Conservation (phyloP, 2,888 invertebrate genomes). For the Clistopyga incitator region DNA sequence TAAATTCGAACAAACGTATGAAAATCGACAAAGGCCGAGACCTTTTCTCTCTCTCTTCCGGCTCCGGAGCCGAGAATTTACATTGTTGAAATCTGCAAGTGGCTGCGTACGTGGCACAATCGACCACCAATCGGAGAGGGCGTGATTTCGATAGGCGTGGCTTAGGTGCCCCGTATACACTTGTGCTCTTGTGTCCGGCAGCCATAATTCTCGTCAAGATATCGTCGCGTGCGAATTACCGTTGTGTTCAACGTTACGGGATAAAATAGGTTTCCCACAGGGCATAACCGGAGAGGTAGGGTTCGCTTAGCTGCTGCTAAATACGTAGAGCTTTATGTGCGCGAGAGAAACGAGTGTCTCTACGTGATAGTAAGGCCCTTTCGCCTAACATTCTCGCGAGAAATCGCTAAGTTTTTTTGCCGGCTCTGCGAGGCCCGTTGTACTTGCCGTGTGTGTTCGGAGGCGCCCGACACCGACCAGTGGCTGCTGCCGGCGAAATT, state of each 20-base stretch:
- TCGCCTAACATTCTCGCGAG: neutral
- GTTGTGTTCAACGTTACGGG: conserved; percentile 55
- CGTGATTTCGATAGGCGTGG: conserved; percentile 80
- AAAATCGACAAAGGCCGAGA: neutral
- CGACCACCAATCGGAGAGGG: conserved; percentile 75
- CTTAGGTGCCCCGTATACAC: conserved; percentile 70
- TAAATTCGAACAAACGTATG: conserved; percentile 2
- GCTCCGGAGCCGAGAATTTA: conserved; percentile 29
- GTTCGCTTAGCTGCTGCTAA: neutral
- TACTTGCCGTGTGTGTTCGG: conserved; percentile 8
- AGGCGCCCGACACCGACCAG: neutral
- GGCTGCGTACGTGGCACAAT: conserved; percentile 81
- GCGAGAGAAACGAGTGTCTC: conserved; percentile 4
- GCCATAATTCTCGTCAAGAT: conserved; percentile 78
- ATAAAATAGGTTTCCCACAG: conserved; percentile 26
- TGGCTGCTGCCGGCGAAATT: neutral
- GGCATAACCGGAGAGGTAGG: conserved; percentile 30
- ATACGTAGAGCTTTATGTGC: neutral
- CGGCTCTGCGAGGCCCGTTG: conserved; percentile 12
- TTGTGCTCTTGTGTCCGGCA: conserved; percentile 72
- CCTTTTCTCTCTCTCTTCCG: neutral
- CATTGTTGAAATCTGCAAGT: conserved; percentile 69
- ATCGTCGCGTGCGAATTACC: conserved; percentile 73
- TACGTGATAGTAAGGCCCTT: neutral
- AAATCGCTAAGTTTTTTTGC: conserved; percentile 15